These are phyloP conservation scores for Andrena marginata DNA, from an alignment of 2,888 invertebrate genomes.

Conservation along the genomic window DNA sequence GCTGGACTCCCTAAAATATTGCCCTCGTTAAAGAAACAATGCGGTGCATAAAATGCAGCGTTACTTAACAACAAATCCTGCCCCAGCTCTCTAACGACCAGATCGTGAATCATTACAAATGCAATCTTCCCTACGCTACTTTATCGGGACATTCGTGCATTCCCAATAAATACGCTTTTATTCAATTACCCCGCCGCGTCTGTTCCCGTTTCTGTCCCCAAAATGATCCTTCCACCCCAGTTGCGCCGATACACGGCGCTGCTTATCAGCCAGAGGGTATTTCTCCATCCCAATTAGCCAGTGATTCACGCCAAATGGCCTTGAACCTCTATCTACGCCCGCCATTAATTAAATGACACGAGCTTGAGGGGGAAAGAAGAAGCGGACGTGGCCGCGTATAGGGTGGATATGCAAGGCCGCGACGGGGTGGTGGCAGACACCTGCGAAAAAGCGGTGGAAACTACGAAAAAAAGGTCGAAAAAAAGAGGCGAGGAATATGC, in stretches of 20 bases:
- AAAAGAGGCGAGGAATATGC: slow-evolving; percentile 23
- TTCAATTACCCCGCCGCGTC: slow-evolving; percentile 15
- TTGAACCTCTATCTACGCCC: slow-evolving; percentile 36
- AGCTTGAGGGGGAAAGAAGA: background rate
- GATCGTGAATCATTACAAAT: slow-evolving; percentile 11
- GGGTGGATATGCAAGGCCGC: background rate
- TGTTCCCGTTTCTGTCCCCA: slow-evolving; percentile 1
- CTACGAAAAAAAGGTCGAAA: slow-evolving; percentile 8
- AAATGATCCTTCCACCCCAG: slow-evolving; percentile 31
- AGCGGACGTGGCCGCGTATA: background rate
- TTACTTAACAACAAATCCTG: background rate
- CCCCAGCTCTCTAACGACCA: background rate
- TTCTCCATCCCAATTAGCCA: slow-evolving; percentile 37
- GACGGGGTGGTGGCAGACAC: slow-evolving; percentile 22
- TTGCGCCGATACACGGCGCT: slow-evolving; percentile 13
- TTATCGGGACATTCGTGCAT: slow-evolving; percentile 1
- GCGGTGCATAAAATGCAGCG: background rate
- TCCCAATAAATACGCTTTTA: slow-evolving; percentile 13
- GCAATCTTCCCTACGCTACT: slow-evolving; percentile 2
- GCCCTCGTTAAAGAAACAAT: background rate
- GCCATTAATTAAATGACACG: slow-evolving; percentile 45
- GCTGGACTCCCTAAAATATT: background rate
- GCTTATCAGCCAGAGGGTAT: slow-evolving; percentile 15
- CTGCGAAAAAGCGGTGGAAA: slow-evolving; percentile 34
- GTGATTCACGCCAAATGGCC: slow-evolving; percentile 52